A percentile compares a stretch with the other conserved stretches of the same genome.
Conservation (phyloP, 2,888 invertebrate species). For the Aleiodes testaceus region DNA sequence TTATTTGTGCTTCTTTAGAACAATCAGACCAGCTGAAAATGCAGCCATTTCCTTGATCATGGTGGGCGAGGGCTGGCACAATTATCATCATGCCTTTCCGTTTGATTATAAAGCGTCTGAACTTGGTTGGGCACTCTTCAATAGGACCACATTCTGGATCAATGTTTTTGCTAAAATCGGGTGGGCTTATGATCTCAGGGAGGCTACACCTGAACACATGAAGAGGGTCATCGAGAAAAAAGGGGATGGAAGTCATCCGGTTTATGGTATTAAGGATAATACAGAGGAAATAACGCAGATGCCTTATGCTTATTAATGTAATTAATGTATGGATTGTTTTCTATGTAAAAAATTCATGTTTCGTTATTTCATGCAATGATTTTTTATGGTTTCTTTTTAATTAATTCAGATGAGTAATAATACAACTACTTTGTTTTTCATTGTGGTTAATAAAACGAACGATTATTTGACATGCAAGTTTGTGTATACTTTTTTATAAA, state of each 20-base stretch:
- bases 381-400: too few relatives aligned
- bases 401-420: too few relatives aligned
- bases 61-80: slow-evolving; percentile 75
- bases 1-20: slow-evolving; percentile 27
- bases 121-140: slow-evolving; percentile 74
- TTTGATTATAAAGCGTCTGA: slow-evolving; percentile 71
- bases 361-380: too few relatives aligned
- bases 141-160: slow-evolving; percentile 81
- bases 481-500: too few relatives aligned
- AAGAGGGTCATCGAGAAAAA: slow-evolving; percentile 75
- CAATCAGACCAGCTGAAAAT: slow-evolving; percentile 57
- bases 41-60: slow-evolving; percentile 61
- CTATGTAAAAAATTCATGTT: too few relatives aligned
- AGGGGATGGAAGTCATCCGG: slow-evolving; percentile 72
- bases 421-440: too few relatives aligned
- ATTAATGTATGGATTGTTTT: too few relatives aligned
- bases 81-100: slow-evolving; percentile 76
- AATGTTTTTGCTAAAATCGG: slow-evolving; percentile 82
- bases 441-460: too few relatives aligned
- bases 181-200: slow-evolving; percentile 86
- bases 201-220: slow-evolving; percentile 77
- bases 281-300: slow-evolving; percentile 3
- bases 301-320: slow-evolving; percentile 5
- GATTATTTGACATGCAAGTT: too few relatives aligned
- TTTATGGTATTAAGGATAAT: not conserved